Evolutionary conservation across 2,113 vertebrate species (phyloP).

Genomic region (Pseudorasbora parva): DNA sequence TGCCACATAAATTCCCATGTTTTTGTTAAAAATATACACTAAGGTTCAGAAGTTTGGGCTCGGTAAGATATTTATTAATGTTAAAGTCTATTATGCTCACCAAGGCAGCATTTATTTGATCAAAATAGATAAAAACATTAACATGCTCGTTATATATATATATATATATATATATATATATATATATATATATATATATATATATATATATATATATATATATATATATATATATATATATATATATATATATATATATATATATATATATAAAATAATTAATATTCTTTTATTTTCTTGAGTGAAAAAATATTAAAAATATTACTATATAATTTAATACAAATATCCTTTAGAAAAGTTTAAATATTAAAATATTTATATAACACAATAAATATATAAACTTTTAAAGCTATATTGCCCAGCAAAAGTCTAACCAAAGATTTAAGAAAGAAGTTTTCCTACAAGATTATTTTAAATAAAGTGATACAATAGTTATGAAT

Average conservation of each 20-base stretch:
- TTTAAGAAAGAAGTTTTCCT: background rate
- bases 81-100: background rate
- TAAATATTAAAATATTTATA: background rate
- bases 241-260: background rate
- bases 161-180: too few species aligned
- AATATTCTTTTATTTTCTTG: background rate
- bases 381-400: background rate
- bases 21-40: background rate
- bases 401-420: background rate
- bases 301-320: background rate
- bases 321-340: background rate
- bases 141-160: too few species aligned
- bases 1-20: background rate
- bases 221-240: background rate
- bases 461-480: slow-evolving; percentile 40
- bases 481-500: slow-evolving; percentile 5
- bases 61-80: background rate
- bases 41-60: background rate
- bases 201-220: background rate
- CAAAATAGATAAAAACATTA: background rate
- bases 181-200: too few species aligned
- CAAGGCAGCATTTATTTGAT: background rate
- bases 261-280: background rate
- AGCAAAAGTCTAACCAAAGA: background rate
- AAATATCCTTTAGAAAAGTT: too few species aligned